phyloP scores from a whole-genome alignment of 2,797 vertebrate genomes.

The Molossus molossus region DNA sequence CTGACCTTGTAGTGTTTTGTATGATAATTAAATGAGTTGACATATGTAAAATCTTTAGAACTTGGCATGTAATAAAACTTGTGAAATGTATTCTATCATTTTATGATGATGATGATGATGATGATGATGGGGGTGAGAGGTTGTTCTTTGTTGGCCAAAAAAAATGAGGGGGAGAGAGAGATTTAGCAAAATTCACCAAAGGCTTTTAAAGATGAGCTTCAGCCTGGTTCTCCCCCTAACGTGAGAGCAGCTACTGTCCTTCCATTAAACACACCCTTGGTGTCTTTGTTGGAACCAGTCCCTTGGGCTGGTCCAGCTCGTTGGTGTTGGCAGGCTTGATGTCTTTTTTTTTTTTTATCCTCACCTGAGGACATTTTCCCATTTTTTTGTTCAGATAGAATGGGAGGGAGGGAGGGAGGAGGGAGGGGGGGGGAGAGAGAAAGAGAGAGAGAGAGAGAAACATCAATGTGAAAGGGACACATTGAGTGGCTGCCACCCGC shows the following conservation, averaged over 20 bases:
- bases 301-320: not conserved
- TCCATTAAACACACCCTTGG: accelerated
- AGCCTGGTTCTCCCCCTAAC: too few relatives aligned
- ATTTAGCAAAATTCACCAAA: not conserved
- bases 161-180: not conserved
- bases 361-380: too few relatives aligned
- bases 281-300: not conserved
- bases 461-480: too few relatives aligned
- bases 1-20: not conserved
- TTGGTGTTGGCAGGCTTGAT: not conserved
- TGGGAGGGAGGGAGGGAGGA: too few relatives aligned
- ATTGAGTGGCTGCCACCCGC: too few relatives aligned
- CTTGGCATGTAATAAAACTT: not conserved
- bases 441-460: too few relatives aligned
- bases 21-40: constrained; percentile 3
- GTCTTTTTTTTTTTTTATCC: not conserved
- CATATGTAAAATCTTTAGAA: not conserved
- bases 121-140: too few relatives aligned
- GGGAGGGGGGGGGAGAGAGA: too few relatives aligned
- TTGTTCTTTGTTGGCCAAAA: not conserved
- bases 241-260: not conserved
- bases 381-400: too few relatives aligned
- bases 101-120: not conserved
- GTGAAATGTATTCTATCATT: not conserved
- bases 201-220: not conserved